Percentiles rank a stretch among this genome's conserved stretches.
These are phyloP conservation scores for Capreolus pygargus DNA, from an alignment of 2,113 vertebrate genomes.

Conservation along the genomic window DNA sequence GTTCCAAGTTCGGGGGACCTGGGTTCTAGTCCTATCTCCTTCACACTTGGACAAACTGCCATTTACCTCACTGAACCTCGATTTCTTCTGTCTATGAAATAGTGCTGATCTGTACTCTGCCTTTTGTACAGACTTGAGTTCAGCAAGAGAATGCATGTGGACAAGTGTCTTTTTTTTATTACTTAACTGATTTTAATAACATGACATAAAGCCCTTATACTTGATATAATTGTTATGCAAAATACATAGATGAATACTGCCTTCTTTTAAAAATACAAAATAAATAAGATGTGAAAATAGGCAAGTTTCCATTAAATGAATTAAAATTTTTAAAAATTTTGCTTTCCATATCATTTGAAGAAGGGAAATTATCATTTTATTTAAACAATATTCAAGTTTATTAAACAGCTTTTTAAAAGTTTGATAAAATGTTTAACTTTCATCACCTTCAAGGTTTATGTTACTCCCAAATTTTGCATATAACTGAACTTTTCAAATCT, in stretches of 20 bases:
- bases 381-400: neutral
- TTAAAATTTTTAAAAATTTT: conserved; percentile 57
- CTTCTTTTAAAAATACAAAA: conserved; percentile 83
- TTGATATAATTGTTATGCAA: conserved; percentile 65
- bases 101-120: neutral
- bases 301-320: conserved; percentile 76
- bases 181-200: neutral
- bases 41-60: neutral
- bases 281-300: conserved; percentile 83
- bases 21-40: conserved; percentile 9
- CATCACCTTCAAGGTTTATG: neutral
- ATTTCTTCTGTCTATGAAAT: conserved; percentile 20
- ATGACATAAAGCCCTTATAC: conserved; percentile 61
- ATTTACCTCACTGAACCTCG: neutral
- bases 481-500: neutral
- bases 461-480: neutral
- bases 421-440: neutral
- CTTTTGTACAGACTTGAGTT: neutral
- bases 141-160: neutral
- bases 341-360: conserved; percentile 69
- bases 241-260: conserved; percentile 69
- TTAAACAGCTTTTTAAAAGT: neutral
- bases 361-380: conserved; percentile 41
- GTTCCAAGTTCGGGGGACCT: neutral
- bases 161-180: neutral